Evolutionary conservation across 2,113 vertebrate species (phyloP), one percentile per base, ranked within the genome.

Genomic region (Eurypyga helias): DNA sequence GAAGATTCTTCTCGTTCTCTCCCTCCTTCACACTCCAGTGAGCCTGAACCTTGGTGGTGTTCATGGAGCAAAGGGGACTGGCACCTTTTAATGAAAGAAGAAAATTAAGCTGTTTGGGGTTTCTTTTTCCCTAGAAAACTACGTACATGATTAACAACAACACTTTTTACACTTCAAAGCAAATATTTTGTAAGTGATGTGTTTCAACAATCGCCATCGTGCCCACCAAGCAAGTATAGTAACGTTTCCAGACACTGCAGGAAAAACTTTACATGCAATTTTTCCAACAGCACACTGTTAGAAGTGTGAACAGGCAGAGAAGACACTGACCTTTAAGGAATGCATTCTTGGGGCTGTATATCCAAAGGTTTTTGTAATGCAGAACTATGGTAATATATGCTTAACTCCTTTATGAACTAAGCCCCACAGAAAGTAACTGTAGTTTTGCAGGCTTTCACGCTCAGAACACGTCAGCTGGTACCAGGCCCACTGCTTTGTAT

Each of bases 41-140:
- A 95, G 87, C 98, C 97, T 23, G 98, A 97, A 84, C 98, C 98
- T 89, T 98, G 98, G 73, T 98, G 98, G 79, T 98, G 98, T 92
- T 99, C 99, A 3, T 99, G 99, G 51, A 99, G 98, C 49, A 99
- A 97, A 26, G 99, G 99, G 33, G 99, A 99, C 38, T 98, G 99
- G 96, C 99, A 99, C 93, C 99, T 99, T 97, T 57, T 52, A 95
- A 97, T 3, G 2, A 46, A 94, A 96, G 65, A 17, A 96, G 20
- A 95, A 92, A 90, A 84, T 54, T 67, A 65, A 36, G 48, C 17
- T 55, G n/a, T 45, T 51, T 85, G 25, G 6, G n/a, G 0, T 21
- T 66, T 52, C 48, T 57, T 24, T 12, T 57, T 24, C 10, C 15
- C 20, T 43, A n/a, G 3, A 46, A 91, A 83, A 89, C 25, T 36